These are phyloP conservation scores for Pristiophorus japonicus DNA, from an alignment of 2,113 vertebrate genomes.

Conservation along the genomic window DNA sequence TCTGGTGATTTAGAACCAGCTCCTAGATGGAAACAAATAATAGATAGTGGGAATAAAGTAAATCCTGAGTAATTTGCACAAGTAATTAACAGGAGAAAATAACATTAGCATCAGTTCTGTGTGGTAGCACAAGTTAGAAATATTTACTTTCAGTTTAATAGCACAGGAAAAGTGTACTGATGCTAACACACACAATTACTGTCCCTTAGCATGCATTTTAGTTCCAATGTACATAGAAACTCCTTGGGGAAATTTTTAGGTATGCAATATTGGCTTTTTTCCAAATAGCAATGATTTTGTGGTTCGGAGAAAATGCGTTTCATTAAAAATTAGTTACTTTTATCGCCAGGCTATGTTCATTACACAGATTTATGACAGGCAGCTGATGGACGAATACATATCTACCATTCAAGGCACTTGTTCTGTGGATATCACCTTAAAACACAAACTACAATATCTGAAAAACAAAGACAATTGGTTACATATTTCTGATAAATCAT, in stretches of 20 bases:
- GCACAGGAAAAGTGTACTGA: background rate
- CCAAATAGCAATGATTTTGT: background rate
- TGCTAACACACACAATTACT: background rate
- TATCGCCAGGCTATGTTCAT: background rate
- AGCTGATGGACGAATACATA: background rate
- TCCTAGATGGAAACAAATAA: no score
- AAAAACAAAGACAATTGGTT: background rate
- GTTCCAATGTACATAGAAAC: background rate
- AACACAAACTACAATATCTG: background rate
- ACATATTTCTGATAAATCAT: background rate
- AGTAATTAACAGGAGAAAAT: no score
- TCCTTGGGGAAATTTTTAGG: background rate
- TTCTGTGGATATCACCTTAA: background rate
- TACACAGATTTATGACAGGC: background rate
- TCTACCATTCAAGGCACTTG: background rate
- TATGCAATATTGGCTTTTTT: background rate
- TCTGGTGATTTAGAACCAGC: no score
- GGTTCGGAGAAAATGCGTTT: background rate
- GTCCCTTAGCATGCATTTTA: background rate
- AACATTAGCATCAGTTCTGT: no score
- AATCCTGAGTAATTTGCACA: no score
- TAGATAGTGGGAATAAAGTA: no score
- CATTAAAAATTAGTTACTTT: conserved; percentile 1
- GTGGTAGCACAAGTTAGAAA: no score
- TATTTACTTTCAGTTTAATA: no score